phyloP scores from a whole-genome alignment of 1,140 invertebrate genomes.

The Lethocerus indicus region DNA sequence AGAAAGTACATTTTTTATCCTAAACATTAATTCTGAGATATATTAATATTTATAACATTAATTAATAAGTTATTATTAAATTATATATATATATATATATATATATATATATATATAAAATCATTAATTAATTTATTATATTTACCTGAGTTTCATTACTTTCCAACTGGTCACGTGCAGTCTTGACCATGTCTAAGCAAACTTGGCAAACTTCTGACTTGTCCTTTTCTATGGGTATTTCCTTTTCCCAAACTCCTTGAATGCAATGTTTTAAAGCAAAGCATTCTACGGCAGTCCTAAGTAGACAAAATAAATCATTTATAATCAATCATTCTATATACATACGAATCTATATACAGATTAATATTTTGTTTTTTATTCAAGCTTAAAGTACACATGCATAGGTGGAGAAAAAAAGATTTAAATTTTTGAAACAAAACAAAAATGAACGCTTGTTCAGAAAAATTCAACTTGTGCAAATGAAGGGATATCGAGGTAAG shows the following conservation, averaged over 20 bases:
- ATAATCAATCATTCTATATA: neutral
- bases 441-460: neutral
- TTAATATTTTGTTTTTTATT: no score
- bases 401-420: neutral
- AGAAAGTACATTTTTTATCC: neutral
- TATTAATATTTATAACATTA: neutral
- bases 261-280: conserved; percentile 66
- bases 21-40: neutral
- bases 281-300: conserved; percentile 51
- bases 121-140: neutral
- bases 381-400: no score
- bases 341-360: neutral
- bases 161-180: conserved; percentile 68
- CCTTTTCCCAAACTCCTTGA: conserved; percentile 58
- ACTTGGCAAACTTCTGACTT: conserved; percentile 63
- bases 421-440: neutral
- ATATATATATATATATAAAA: no score
- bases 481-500: no score
- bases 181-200: conserved; percentile 74
- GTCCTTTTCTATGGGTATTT: conserved; percentile 43
- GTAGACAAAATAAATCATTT: conserved; percentile 15
- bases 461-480: neutral
- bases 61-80: no score
- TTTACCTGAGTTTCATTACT: conserved; percentile 70
- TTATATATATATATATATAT: no score